A percentile compares a stretch with the other conserved stretches of the same genome.
These are phyloP conservation scores for Gymnoscopelus microlampas DNA, from an alignment of 2,797 vertebrate genomes.

Conservation along the genomic window DNA sequence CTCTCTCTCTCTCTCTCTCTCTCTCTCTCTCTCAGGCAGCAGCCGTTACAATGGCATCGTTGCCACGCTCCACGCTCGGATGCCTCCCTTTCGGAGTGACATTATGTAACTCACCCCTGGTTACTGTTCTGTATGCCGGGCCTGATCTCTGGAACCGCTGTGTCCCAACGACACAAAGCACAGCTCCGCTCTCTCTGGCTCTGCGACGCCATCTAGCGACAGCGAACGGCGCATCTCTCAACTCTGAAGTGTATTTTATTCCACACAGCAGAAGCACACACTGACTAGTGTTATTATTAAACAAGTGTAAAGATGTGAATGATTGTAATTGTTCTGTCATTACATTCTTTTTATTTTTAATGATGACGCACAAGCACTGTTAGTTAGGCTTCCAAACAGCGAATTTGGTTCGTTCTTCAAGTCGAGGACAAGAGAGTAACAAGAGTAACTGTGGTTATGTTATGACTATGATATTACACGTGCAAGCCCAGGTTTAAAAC, in stretches of 20 bases:
- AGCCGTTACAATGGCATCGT: constrained; percentile 24
- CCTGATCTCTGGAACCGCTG: constrained; percentile 68
- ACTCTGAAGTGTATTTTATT: background rate
- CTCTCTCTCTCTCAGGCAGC: background rate
- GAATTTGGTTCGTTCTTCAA: too few species aligned
- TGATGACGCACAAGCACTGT: too few species aligned
- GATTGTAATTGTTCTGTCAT: background rate
- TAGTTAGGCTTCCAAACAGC: too few species aligned
- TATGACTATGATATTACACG: background rate
- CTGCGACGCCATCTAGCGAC: constrained; percentile 95
- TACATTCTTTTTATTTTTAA: background rate
- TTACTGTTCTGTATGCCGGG: constrained; percentile 65
- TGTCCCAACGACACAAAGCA: constrained; percentile 41
- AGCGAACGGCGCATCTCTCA: constrained; percentile 11
- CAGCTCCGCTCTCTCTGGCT: constrained; percentile 77
- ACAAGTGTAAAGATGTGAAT: background rate
- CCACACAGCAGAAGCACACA: background rate
- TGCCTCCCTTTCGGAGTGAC: constrained; percentile 64
- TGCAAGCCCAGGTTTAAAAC: background rate
- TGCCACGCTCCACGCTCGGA: constrained; percentile 33
- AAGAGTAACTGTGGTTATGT: too few species aligned
- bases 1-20: too few species aligned
- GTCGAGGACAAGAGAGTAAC: too few species aligned
- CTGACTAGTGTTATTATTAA: background rate
- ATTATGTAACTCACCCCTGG: constrained; percentile 83